Base-by-base conservation (phyloP, 2,113 vertebrate species). In the Mobula hypostoma region DNA sequence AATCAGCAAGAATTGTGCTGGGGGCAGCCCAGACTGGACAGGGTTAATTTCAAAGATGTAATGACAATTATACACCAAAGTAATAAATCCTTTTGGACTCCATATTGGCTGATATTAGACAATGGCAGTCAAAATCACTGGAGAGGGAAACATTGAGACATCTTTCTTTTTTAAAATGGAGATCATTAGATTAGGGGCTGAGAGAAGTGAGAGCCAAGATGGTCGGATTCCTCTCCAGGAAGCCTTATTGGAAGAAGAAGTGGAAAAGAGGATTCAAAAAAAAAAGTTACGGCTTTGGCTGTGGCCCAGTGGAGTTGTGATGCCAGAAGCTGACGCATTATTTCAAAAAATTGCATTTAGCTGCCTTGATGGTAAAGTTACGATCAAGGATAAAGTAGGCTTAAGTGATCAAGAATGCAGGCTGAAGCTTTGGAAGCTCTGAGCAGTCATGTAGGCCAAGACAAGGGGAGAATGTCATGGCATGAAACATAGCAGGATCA, bases 261-360 rank as follows among this genome's bases (percentile, higher is more conserved):
- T 63, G 83, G 83, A 87, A 87, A 87, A 87, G 83, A 87, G 83
- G 56, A 87, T 87, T 63, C 11, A 87, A 87, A 63, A 48, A 36
- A 48, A 48, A 11, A 61, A 87, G 83, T 87, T 63, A 87, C 29
- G 17, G 58, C 58, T 63, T 87, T 87, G 83, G 83, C 83, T 29
- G 48, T 87, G 11, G 58, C 58, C 83, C 56, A 87, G 27, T 87
- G 56, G 27, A 63, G 12, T 29, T 29, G 56, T 15, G 58, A 63
- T n/a, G 58, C 56, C 40, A 83, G 40, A 8, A 83, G 11, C 11
- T 80, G 32, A 4, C 40, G 82, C 48, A 12, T 85, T 85, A 58
- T 85, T 85, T 85, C 82, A 85, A 61, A 63, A 87, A 87, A 12
- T 63, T n/a, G 83, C 83, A 63, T 87, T 87, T 87, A 87, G 27